Evolutionary conservation across 2,888 invertebrate genomes (phyloP).

Genomic region (Torymus auratus): DNA sequence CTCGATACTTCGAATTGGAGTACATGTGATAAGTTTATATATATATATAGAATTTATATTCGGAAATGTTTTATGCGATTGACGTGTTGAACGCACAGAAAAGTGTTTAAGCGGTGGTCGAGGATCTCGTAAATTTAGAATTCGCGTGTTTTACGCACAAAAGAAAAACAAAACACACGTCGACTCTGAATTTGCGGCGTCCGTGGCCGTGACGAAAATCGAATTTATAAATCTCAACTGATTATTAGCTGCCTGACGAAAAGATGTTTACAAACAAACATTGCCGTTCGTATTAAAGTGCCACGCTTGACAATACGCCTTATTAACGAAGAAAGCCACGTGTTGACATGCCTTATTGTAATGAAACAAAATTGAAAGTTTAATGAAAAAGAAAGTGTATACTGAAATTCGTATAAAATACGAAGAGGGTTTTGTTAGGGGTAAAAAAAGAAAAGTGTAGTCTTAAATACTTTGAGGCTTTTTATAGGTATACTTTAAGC

Average conservation of each 20-base stretch:
- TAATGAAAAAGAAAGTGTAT: constrained; percentile 1
- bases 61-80: constrained; percentile 1
- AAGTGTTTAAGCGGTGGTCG: constrained; percentile 5
- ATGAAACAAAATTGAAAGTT: constrained; percentile 28
- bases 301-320: constrained; percentile 44
- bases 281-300: constrained; percentile 23
- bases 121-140: background rate
- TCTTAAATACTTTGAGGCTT: constrained; percentile 28
- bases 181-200: background rate
- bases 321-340: constrained; percentile 15
- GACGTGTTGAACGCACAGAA: background rate
- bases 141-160: background rate
- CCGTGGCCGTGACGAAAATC: background rate
- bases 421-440: constrained; percentile 3
- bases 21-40: constrained; percentile 33
- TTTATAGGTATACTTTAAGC: constrained; percentile 36
- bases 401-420: background rate
- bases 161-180: background rate
- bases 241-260: constrained; percentile 5
- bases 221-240: background rate
- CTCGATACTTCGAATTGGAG: constrained; percentile 32
- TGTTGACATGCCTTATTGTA: constrained; percentile 34
- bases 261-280: background rate
- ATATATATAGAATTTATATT: constrained; percentile 22
- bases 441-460: background rate